These are phyloP conservation scores for Lutjanus campechanus DNA, from an alignment of 2,797 vertebrate genomes.

Conservation along the genomic window DNA sequence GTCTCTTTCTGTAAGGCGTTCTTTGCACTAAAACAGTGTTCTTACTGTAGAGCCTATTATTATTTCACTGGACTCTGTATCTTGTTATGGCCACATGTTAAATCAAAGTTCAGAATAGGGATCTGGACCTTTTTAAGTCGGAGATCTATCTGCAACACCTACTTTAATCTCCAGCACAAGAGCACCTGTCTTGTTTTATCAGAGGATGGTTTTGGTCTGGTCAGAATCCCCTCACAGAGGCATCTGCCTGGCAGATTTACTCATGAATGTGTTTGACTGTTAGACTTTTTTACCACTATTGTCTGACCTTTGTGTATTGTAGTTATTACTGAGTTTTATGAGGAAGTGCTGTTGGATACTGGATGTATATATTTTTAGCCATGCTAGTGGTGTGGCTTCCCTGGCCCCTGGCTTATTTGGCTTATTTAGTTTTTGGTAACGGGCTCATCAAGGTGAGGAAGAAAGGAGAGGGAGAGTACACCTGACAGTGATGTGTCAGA, in stretches of 20 bases:
- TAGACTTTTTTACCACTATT: not conserved
- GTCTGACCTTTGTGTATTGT: not conserved
- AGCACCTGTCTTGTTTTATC: constrained; percentile 51
- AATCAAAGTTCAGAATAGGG: constrained; percentile 9
- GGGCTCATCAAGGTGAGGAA: too few species aligned
- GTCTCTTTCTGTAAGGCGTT: not conserved
- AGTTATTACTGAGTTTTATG: not conserved
- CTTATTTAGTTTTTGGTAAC: too few species aligned
- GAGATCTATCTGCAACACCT: constrained; percentile 23
- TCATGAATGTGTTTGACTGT: not conserved
- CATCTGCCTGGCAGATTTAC: constrained; percentile 52
- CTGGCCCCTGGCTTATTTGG: too few species aligned
- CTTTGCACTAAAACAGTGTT: not conserved
- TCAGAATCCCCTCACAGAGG: not conserved
- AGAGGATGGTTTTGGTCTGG: constrained; percentile 15
- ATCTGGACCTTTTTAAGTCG: not conserved
- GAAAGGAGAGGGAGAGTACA: too few species aligned
- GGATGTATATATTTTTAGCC: not conserved
- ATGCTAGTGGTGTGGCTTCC: too few species aligned
- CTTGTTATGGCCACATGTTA: constrained; percentile 2
- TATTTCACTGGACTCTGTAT: not conserved
- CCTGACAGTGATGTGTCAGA: too few species aligned
- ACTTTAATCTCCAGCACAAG: constrained; percentile 19
- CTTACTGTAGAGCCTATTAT: not conserved
- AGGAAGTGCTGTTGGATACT: not conserved